A percentile compares a stretch with the other conserved stretches of the same genome.
Conservation (phyloP, 2,888 invertebrate species). For the Crocallis elinguaria region DNA sequence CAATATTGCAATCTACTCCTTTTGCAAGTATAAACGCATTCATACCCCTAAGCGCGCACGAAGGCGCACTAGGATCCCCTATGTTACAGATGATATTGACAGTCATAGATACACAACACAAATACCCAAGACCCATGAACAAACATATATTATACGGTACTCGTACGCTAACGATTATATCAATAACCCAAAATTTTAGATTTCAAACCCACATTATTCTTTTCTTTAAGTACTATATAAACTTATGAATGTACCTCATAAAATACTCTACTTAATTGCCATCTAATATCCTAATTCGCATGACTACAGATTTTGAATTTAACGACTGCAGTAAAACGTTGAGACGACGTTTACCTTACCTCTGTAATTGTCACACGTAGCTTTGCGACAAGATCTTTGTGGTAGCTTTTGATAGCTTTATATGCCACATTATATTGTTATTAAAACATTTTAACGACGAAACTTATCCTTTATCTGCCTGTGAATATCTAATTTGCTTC, state of each 20-base stretch:
- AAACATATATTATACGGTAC: no score
- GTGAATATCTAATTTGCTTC: no score
- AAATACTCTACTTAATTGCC: conserved; percentile 1
- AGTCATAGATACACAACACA: no score
- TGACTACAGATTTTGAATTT: conserved; percentile 5
- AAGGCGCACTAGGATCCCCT: no score
- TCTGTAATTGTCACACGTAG: conserved; percentile 6
- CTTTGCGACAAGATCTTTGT: not conserved
- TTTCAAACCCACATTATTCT: not conserved
- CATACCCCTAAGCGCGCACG: no score
- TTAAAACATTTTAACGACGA: not conserved
- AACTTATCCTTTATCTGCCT: not conserved
- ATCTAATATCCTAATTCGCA: conserved; percentile 1
- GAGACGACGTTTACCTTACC: not conserved
- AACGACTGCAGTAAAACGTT: conserved; percentile 2
- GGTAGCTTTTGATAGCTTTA: not conserved
- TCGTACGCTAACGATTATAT: no score
- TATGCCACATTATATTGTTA: not conserved
- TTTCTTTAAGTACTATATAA: not conserved
- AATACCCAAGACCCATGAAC: no score
- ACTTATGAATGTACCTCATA: not conserved
- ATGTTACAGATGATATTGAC: no score
- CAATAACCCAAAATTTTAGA: not conserved
- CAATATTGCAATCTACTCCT: no score
- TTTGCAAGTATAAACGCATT: no score